Evolutionary conservation across 2,113 vertebrate genomes (phyloP), one percentile per base, ranked within the genome.

Genomic region (Dolichotis patagonum): DNA sequence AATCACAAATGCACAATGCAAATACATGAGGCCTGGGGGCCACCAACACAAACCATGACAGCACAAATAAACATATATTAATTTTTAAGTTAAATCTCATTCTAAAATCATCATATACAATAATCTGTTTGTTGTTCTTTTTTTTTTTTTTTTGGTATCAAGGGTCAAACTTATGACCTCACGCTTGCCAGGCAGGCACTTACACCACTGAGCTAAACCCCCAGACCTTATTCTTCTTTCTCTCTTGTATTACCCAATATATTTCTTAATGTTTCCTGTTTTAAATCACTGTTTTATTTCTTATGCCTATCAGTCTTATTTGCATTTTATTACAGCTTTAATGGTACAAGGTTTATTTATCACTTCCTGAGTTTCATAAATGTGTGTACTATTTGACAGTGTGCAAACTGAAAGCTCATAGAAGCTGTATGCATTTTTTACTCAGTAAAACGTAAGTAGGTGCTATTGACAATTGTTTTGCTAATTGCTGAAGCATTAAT

Each of bases 221-320:
- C 49, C 49, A 52, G 10, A 7, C 49, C 10, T 52, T 52, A 52
- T 52, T 52, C 11, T 52, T 52, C 11, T 94, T 87, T 7, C 22
- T 90, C 73, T 96, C 14, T 5, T 58, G 49, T 28, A 41, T 84
- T 46, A 83, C 30, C 46, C 10, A 88, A 28, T 65, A 20, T 91
- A 81, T 87, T 84, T 81, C 81, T 88, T 85, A 67, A 82, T 38
- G 35, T 85, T 94, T 26, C 30, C 35, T 92, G 20, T 35, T 38
- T 95, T 91, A 88, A 91, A 73, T 89, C 35, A 93, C 46, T 54
- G 1, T 93, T 86, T 96, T 96, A 80, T 92, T 95, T 83, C 38
- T 85, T 43, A 71, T 49, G 10, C 7, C 46, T 90, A 82, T 71
- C 43, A 91, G 7, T 96, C 24, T 67, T 78, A n/a, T 60, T 95